Percentiles rank a stretch among this genome's conserved stretches.
Evolutionary conservation across 2,888 invertebrate species (phyloP).

Genomic region (Ormyrus thymus): DNA sequence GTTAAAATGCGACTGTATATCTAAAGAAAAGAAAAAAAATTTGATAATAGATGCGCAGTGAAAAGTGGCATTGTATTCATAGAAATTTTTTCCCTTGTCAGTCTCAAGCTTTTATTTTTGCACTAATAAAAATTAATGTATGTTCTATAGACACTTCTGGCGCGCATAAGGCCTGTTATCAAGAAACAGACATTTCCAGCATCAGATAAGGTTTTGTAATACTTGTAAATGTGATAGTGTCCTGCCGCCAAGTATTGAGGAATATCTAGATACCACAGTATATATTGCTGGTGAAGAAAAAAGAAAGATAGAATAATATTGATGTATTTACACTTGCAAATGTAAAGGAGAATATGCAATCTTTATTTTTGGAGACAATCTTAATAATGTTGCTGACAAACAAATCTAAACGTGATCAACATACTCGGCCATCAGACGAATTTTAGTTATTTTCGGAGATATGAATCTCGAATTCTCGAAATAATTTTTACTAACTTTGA

Average conservation of each 20-base stretch:
- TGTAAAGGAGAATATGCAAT: neutral
- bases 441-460: neutral
- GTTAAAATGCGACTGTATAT: constrained; percentile 51
- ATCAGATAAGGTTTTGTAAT: neutral
- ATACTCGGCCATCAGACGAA: neutral
- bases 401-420: too few relatives aligned
- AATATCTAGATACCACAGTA: constrained; percentile 8
- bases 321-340: neutral
- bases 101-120: neutral
- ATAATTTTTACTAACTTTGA: neutral
- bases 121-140: too few relatives aligned
- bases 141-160: too few relatives aligned
- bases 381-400: too few relatives aligned
- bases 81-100: neutral
- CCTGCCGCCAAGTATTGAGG: constrained; percentile 2
- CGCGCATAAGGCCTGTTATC: too few relatives aligned
- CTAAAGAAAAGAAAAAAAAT: constrained; percentile 37
- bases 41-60: constrained; percentile 21
- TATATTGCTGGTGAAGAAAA: neutral
- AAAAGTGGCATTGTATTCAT: neutral
- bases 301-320: neutral
- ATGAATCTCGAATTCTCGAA: neutral
- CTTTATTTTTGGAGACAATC: constrained; percentile 16
- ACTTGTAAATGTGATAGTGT: constrained; percentile 6
- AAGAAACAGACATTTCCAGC: neutral